Conservation (phyloP, 2,797 vertebrate genomes). For the Lagocephalus sceleratus region DNA sequence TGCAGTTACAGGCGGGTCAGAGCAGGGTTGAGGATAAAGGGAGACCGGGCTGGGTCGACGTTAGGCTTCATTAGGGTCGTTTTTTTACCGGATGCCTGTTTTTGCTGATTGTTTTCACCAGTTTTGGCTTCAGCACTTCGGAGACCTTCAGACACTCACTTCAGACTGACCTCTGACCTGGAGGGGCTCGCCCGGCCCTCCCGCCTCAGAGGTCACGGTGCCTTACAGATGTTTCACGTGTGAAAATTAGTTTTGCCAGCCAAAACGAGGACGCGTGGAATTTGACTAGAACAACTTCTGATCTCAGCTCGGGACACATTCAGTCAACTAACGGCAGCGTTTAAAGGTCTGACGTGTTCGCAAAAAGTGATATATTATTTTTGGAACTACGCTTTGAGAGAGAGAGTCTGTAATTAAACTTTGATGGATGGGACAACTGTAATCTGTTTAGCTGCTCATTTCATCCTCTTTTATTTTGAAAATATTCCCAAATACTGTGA, state of each 20-base stretch:
- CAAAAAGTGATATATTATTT: too few relatives aligned
- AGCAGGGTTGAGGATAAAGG: neutral
- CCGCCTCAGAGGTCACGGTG: slow-evolving; percentile 16
- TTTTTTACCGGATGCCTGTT: neutral
- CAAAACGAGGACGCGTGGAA: neutral
- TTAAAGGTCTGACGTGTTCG: too few relatives aligned
- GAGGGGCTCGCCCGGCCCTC: neutral
- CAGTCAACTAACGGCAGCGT: too few relatives aligned
- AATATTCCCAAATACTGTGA: too few relatives aligned
- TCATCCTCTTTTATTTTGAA: too few relatives aligned
- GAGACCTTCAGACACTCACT: neutral
- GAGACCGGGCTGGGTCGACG: neutral
- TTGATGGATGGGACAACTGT: too few relatives aligned
- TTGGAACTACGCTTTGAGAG: too few relatives aligned
- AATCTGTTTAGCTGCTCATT: too few relatives aligned
- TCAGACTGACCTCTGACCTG: slow-evolving; percentile 2
- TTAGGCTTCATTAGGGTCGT: neutral
- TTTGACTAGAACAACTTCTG: neutral
- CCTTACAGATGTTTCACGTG: slow-evolving; percentile 15
- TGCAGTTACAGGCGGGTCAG: slow-evolving; percentile 19
- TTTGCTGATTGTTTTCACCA: neutral
- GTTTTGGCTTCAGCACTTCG: neutral
- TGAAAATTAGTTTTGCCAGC: neutral
- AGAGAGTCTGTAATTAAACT: too few relatives aligned
- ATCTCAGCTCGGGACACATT: neutral